Conservation (phyloP, 1,140 invertebrate genomes). For the Chrysoperla carnea region DNA sequence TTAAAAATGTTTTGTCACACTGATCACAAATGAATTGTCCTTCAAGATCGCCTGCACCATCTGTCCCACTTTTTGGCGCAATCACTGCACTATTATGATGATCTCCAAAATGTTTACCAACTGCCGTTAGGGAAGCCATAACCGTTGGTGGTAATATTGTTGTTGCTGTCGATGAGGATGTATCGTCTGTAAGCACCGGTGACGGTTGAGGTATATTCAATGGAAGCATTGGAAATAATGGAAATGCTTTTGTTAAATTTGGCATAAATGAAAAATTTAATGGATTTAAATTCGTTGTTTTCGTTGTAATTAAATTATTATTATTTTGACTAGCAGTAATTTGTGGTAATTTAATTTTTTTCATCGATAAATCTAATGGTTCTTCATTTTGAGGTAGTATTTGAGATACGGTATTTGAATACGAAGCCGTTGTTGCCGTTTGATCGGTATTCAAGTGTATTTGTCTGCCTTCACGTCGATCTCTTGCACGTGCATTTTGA, state of each 20-base stretch:
- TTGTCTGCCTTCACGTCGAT: slow-evolving; percentile 57
- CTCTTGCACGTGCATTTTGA: slow-evolving; percentile 88
- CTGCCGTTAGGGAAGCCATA: slow-evolving; percentile 29
- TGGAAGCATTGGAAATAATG: too few relatives aligned
- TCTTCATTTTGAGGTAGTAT: slow-evolving; percentile 38
- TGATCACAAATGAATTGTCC: slow-evolving; percentile 90
- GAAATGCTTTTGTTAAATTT: too few relatives aligned
- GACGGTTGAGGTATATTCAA: too few relatives aligned
- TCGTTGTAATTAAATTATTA: too few relatives aligned
- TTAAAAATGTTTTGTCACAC: slow-evolving; percentile 97
- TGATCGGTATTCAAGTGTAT: slow-evolving; percentile 30
- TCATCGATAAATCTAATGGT: slow-evolving; percentile 77
- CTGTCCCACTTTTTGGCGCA: slow-evolving; percentile 26
- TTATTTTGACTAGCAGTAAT: too few relatives aligned
- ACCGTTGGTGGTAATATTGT: slow-evolving; percentile 38
- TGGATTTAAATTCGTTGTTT: too few relatives aligned
- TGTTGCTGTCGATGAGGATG: slow-evolving; percentile 27
- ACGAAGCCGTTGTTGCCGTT: slow-evolving; percentile 2
- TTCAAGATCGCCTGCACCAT: slow-evolving; percentile 27
- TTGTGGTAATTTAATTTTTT: slow-evolving; percentile 28
- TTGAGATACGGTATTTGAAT: slow-evolving; percentile 7
- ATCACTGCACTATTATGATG: too few relatives aligned
- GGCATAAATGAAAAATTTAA: too few relatives aligned
- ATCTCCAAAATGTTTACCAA: slow-evolving; percentile 31
- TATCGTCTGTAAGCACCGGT: too few relatives aligned